Base-by-base conservation (phyloP, 92 coral and sea anemone genomes). In the Virgularia gustaviana region DNA sequence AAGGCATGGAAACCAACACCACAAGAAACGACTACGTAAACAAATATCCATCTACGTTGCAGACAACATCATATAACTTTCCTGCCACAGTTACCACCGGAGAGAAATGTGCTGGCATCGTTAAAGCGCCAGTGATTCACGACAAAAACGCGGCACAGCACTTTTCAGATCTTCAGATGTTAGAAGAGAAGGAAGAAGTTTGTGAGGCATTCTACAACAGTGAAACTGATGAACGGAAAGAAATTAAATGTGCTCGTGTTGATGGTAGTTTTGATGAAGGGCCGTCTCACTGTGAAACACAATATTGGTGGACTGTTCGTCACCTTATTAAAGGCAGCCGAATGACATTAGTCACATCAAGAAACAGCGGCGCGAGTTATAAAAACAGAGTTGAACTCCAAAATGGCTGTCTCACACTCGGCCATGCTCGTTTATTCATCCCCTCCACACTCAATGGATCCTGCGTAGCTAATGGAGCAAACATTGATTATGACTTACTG, bases 371-470 rank as follows among this genome's bases (percentile, higher is more conserved):
- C 10, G 76, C 83, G 18, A 83, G 85, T 23, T 87, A 67, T 70
- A 28, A 61, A 11, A 87, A 87, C 58, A 4, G 83, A 39, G 91
- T 87, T 10, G 83, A 83, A 59, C 66, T 87, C 1, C 84, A 78
- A 31, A 86, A 86, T 49, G 87, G 91, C 34, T 79, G 91, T 54
- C 67, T 74, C 37, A 79, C 91, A 1, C 43, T 83, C 12, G 86
- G 75, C 2, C 90, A 81, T 30, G 79, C 86, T 1, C 73, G 75
- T 35, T 45, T 86, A 30, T 86, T 83, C 58, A 87, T 87, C 18
- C 91, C 85, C 2, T 83, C 87, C 6, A 87, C 91, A 16, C 76
- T 87, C 0, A 79, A 87, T 65, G 87, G 87, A 10, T 60, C 77
- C 29, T 83, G 87, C 36, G 22, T 53, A 1, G 36, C 32, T n/a